Percentiles rank a stretch among this genome's conserved stretches.
Conservation (phyloP, 2,888 invertebrate genomes). For the Plagiodera versicolora region DNA sequence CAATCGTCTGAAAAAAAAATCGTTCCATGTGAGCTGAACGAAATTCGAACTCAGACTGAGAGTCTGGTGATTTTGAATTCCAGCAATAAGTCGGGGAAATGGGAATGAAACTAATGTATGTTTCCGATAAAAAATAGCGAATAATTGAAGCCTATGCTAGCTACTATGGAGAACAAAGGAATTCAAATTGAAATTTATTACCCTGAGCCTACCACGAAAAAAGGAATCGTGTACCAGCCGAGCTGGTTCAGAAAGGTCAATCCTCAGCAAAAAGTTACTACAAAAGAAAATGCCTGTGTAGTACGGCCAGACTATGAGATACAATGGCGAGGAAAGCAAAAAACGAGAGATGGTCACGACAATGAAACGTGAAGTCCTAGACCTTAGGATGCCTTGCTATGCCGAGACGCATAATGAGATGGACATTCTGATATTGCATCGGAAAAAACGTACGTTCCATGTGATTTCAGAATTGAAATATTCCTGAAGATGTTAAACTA, state of each 20-base stretch:
- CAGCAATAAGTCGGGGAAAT: too few relatives aligned
- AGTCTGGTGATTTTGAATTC: too few relatives aligned
- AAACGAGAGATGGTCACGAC: conserved; percentile 34
- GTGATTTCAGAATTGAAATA: too few relatives aligned
- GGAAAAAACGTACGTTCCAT: too few relatives aligned
- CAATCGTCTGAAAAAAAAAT: conserved; percentile 80
- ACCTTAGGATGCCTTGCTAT: conserved; percentile 32
- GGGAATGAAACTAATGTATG: too few relatives aligned
- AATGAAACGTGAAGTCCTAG: conserved; percentile 37
- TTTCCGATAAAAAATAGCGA: too few relatives aligned
- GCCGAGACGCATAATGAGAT: conserved; percentile 19
- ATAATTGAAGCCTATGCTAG: background rate
- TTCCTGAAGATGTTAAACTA: too few relatives aligned
- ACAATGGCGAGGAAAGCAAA: conserved; percentile 36
- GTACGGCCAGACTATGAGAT: conserved; percentile 29
- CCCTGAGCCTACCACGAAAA: conserved; percentile 20
- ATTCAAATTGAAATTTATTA: conserved; percentile 24
- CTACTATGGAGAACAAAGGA: conserved; percentile 5
- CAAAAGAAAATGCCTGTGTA: conserved; percentile 26
- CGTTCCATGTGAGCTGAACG: too few relatives aligned
- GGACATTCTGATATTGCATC: conserved; percentile 4
- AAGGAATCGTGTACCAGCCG: conserved; percentile 30
- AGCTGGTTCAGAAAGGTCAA: conserved; percentile 22
- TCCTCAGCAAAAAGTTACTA: conserved; percentile 7
- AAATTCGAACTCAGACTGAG: too few relatives aligned